These are phyloP conservation scores for Gorsachius magnificus DNA, from an alignment of 2,797 vertebrate species.

Conservation along the genomic window DNA sequence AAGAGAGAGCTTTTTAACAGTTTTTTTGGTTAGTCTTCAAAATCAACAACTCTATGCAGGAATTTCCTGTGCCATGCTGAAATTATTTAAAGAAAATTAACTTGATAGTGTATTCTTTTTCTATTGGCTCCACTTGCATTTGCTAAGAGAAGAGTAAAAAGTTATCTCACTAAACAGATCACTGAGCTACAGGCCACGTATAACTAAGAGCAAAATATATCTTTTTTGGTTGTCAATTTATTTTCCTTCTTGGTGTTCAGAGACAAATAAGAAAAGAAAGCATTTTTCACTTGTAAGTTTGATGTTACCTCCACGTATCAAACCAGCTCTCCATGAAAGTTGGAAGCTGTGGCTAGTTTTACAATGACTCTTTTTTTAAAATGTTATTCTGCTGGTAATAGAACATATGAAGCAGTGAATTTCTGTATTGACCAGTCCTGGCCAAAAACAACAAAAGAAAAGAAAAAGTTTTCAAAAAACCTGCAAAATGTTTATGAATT, in stretches of 20 bases:
- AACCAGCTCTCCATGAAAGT: neutral
- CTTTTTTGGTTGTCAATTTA: neutral
- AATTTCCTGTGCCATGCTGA: constrained; percentile 66
- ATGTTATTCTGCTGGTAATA: constrained; percentile 66
- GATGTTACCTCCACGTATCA: neutral
- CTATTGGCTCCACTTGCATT: neutral
- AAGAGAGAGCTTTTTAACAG: constrained; percentile 17
- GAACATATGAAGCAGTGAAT: constrained; percentile 51
- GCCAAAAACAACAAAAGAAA: constrained; percentile 81
- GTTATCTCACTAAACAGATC: constrained; percentile 30
- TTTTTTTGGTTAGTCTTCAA: constrained; percentile 61
- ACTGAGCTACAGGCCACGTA: neutral
- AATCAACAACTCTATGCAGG: constrained; percentile 44
- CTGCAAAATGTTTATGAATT: constrained; percentile 83
- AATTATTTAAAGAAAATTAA: constrained; percentile 52
- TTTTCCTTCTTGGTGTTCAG: neutral
- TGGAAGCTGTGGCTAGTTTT: constrained; percentile 39
- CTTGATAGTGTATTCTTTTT: constrained; percentile 53
- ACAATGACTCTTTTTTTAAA: constrained; percentile 36
- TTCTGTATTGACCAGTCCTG: constrained; percentile 59
- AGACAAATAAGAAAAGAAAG: constrained; percentile 12
- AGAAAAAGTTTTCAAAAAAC: constrained; percentile 71
- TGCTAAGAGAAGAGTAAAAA: constrained; percentile 40
- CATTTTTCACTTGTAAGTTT: neutral
- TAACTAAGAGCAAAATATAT: constrained; percentile 5